Evolutionary conservation across 2,113 vertebrate genomes (phyloP).

Genomic region (Oncorhynchus tshawytscha): DNA sequence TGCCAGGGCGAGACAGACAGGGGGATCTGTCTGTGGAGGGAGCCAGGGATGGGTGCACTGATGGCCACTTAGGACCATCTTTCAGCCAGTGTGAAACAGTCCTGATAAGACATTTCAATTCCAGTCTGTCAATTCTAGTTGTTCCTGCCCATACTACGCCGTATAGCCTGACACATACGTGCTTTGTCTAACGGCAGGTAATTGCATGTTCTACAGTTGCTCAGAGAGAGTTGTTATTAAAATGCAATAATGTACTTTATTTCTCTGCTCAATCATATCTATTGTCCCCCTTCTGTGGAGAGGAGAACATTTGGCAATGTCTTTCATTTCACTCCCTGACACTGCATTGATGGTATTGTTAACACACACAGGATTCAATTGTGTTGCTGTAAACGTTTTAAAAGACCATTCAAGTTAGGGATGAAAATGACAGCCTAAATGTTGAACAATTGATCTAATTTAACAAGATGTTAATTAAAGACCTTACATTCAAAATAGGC

Average conservation of each 20-base stretch:
- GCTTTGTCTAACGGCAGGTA: constrained; percentile 55
- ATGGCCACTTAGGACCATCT: constrained; percentile 76
- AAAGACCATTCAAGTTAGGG: too few species aligned
- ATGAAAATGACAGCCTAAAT: too few species aligned
- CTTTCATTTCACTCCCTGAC: too few species aligned
- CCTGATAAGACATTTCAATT: constrained; percentile 64
- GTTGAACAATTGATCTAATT: too few species aligned
- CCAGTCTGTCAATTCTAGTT: constrained; percentile 31
- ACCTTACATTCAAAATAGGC: too few species aligned
- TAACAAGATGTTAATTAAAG: too few species aligned
- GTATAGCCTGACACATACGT: constrained; percentile 14
- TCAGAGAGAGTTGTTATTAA: constrained; percentile 73
- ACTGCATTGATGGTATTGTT: not conserved
- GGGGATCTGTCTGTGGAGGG: constrained; percentile 60
- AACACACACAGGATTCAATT: not conserved
- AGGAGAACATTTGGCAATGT: not conserved
- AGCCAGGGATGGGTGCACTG: constrained; percentile 63
- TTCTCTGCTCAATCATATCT: constrained; percentile 73
- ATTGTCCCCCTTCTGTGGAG: constrained; percentile 62
- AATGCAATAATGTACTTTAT: constrained; percentile 70
- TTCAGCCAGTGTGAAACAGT: constrained; percentile 61
- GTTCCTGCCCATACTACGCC: not conserved
- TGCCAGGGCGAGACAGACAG: constrained; percentile 58
- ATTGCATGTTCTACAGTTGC: constrained; percentile 64
- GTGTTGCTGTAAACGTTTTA: not conserved